A percentile compares a stretch with the other conserved stretches of the same genome.
Evolutionary conservation across 2,113 vertebrate species (phyloP).

Genomic region (Cranoglanis bouderius): DNA sequence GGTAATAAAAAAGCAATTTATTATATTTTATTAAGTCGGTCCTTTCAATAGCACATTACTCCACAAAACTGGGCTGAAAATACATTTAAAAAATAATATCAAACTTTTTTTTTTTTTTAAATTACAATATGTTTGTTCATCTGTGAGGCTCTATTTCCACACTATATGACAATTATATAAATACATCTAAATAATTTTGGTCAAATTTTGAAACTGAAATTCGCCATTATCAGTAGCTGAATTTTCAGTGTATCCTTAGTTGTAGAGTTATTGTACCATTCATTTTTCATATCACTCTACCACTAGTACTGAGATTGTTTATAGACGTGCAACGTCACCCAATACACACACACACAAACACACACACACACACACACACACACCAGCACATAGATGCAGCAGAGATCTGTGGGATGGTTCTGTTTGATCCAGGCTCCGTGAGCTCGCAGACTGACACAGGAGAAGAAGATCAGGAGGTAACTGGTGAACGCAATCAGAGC

Average conservation of each 20-base stretch:
- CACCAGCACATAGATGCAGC: conserved; percentile 77
- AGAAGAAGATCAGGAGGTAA: conserved; percentile 70
- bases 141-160: neutral
- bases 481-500: conserved; percentile 69
- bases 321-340: neutral
- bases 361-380: neutral
- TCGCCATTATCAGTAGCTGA: neutral
- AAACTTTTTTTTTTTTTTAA: too few species aligned
- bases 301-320: neutral
- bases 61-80: neutral
- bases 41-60: neutral
- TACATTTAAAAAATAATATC: neutral
- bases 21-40: neutral
- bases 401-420: conserved; percentile 72
- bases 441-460: conserved; percentile 69
- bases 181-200: neutral
- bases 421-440: conserved; percentile 73
- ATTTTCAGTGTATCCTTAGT: neutral
- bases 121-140: neutral
- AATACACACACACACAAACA: neutral
- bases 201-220: neutral
- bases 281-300: neutral
- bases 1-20: neutral
- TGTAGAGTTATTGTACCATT: neutral
- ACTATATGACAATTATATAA: neutral